Conservation (phyloP, 2,797 vertebrate species). For the Sebastes paucispinis region DNA sequence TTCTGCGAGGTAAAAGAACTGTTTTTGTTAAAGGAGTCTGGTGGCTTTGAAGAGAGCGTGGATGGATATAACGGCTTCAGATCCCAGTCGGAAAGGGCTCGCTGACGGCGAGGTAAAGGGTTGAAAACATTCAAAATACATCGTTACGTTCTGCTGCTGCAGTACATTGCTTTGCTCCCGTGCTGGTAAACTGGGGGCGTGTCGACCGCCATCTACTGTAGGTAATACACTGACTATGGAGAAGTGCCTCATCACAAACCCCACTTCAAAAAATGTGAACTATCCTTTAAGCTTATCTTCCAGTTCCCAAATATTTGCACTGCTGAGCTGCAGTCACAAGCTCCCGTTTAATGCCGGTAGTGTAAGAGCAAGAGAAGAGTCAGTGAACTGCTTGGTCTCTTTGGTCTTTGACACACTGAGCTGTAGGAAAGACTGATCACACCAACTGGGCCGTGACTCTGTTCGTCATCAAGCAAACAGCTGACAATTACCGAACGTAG, state of each 20-base stretch:
- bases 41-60: neutral
- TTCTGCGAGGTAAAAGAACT: neutral
- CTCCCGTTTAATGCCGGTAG: neutral
- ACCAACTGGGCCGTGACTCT: neutral
- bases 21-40: neutral
- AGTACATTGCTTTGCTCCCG: fast-evolving
- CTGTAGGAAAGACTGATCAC: neutral
- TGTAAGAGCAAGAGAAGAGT: neutral
- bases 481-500: neutral
- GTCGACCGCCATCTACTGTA: neutral
- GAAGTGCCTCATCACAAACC: neutral
- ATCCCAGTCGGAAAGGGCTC: too few species aligned
- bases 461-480: neutral
- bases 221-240: neutral
- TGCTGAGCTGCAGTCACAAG: neutral
- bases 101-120: too few species aligned
- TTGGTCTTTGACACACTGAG: neutral
- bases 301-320: neutral
- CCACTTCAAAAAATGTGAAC: neutral
- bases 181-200: neutral
- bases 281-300: neutral
- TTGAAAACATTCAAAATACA: too few species aligned
- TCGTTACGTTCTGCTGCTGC: too few species aligned
- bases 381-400: neutral
- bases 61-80: neutral